phyloP scores from a whole-genome alignment of 2,888 invertebrate genomes.

The Lasioglossum figueresi region DNA sequence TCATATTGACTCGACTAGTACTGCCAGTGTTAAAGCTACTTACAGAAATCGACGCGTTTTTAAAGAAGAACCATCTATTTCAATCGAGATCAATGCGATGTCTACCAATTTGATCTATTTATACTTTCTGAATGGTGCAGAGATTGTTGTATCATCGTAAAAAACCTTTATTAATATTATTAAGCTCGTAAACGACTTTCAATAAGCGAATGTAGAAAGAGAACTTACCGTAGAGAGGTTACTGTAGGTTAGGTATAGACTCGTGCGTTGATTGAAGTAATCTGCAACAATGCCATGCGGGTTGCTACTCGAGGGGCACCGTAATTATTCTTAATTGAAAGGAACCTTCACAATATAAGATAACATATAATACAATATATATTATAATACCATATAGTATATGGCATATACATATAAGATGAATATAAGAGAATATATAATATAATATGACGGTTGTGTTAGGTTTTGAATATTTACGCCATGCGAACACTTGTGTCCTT shows the following conservation, averaged over 20 bases:
- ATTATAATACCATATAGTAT: too few species aligned
- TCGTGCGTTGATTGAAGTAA: not conserved
- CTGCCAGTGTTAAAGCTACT: too few species aligned
- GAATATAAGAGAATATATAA: too few species aligned
- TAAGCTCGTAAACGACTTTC: not conserved
- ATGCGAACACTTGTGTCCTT: too few species aligned
- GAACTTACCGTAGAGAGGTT: not conserved
- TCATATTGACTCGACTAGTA: too few species aligned
- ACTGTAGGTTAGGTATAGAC: not conserved
- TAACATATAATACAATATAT: too few species aligned
- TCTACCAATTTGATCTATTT: not conserved
- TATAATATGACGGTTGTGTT: too few species aligned
- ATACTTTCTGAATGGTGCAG: not conserved
- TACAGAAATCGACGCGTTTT: too few species aligned
- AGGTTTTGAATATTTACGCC: too few species aligned
- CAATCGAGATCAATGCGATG: not conserved
- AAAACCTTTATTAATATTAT: not conserved
- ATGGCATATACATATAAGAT: too few species aligned
- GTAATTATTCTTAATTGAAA: constrained; percentile 9
- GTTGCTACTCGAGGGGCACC: constrained; percentile 16
- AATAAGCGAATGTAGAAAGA: not conserved
- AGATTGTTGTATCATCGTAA: not conserved
- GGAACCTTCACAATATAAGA: not conserved
- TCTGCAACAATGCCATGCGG: not conserved
- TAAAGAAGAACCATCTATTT: too few species aligned